A percentile compares a stretch with the other conserved stretches of the same genome.
phyloP scores from a whole-genome alignment of 2,113 vertebrate genomes.

The Pterophyllum scalare region DNA sequence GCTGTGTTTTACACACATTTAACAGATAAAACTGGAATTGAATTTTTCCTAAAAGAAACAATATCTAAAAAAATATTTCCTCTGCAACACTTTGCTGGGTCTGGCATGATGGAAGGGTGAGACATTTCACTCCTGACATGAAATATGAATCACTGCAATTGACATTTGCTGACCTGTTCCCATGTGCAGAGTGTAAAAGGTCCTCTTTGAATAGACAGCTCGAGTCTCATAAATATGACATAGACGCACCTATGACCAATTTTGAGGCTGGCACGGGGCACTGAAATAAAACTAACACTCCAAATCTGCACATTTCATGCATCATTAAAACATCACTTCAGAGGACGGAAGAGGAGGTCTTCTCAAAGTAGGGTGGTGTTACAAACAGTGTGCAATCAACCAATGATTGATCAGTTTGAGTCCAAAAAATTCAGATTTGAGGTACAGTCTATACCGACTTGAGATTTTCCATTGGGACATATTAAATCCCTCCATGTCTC shows the following conservation, averaged over 20 bases:
- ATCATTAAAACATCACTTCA: conserved; percentile 75
- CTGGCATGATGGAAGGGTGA: conserved; percentile 63
- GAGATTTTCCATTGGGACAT: no score
- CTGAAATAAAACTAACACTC: conserved; percentile 71
- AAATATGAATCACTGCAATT: conserved; percentile 68
- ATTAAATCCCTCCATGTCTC: background rate
- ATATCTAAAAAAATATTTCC: conserved; percentile 13
- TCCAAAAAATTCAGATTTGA: conserved; percentile 32
- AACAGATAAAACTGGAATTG: background rate
- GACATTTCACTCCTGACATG: conserved; percentile 71
- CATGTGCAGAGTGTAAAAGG: conserved; percentile 73
- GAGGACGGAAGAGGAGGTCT: conserved; percentile 67
- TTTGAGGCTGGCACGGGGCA: conserved; percentile 43
- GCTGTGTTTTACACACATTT: conserved; percentile 37
- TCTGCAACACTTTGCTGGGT: conserved; percentile 17
- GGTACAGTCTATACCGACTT: conserved; percentile 1
- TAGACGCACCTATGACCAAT: conserved; percentile 66
- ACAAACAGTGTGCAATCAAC: conserved; percentile 63
- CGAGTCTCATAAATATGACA: conserved; percentile 77
- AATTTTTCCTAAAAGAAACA: background rate
- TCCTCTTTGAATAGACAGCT: conserved; percentile 70
- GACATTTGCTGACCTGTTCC: conserved; percentile 78
- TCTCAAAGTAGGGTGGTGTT: conserved; percentile 63
- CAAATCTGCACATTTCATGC: conserved; percentile 78
- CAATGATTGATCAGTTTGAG: conserved; percentile 55